phyloP scores from a whole-genome alignment of 37 sponge, comb jelly and placozoan genomes.

The Cliona cf. orientalis region DNA sequence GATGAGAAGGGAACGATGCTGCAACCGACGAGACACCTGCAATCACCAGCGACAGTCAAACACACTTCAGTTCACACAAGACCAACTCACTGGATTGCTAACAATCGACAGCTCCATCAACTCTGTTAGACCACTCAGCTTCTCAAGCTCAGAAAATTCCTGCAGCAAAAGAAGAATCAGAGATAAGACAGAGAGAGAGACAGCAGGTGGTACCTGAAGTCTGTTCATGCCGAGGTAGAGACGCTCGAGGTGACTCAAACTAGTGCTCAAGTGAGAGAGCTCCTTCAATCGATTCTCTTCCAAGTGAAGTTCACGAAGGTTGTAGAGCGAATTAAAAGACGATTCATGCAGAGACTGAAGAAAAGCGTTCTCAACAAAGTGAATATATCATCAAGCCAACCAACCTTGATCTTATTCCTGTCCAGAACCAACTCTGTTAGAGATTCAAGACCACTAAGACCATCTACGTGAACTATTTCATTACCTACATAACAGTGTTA shows the following conservation, averaged over 20 bases:
- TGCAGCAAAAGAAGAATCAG: constrained; percentile 18
- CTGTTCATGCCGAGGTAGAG: constrained; percentile 92
- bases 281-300: constrained; percentile 93
- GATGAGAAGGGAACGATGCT: constrained; percentile 66
- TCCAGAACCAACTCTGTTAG: constrained; percentile 94
- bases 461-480: constrained; percentile 82
- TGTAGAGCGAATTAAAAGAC: constrained; percentile 63
- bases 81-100: constrained; percentile 82
- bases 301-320: constrained; percentile 80
- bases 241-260: constrained; percentile 64
- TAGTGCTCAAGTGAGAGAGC: constrained; percentile 72
- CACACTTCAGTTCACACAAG: neutral
- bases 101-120: constrained; percentile 88
- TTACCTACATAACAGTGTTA: constrained; percentile 68
- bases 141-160: constrained; percentile 90
- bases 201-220: constrained; percentile 67
- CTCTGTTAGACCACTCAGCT: constrained; percentile 56
- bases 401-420: constrained; percentile 92
- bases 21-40: constrained; percentile 69
- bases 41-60: neutral
- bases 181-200: too few relatives aligned
- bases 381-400: neutral
- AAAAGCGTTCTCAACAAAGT: neutral
- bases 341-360: constrained; percentile 52
- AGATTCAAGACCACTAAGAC: constrained; percentile 62